phyloP scores from a whole-genome alignment of 2,113 vertebrate genomes.

The Orientallactaga bullata region DNA sequence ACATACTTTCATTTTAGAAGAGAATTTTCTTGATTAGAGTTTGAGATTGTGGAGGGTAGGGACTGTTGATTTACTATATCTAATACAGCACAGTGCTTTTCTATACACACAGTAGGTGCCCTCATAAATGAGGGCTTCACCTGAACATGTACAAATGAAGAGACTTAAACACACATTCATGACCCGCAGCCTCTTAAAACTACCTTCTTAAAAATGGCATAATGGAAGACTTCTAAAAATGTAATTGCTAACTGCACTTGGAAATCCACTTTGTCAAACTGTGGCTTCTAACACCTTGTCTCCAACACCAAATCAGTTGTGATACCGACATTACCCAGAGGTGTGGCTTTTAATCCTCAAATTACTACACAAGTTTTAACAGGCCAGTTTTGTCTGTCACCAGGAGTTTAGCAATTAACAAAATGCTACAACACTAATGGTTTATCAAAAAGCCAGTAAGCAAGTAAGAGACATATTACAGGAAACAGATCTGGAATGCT shows the following conservation, averaged over 20 bases:
- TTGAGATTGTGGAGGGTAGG: constrained; percentile 4
- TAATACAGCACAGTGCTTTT: background rate
- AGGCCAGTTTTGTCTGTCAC: constrained; percentile 89
- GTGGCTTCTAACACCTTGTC: constrained; percentile 80
- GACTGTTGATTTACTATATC: background rate
- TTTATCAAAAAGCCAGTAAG: constrained; percentile 85
- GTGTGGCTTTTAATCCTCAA: constrained; percentile 94
- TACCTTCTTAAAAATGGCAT: constrained; percentile 65
- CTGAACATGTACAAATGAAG: constrained; percentile 15
- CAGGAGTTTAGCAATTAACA: constrained; percentile 87
- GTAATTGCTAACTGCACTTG: constrained; percentile 80
- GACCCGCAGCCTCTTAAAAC: constrained; percentile 58
- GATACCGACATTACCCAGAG: constrained; percentile 90
- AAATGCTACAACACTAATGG: constrained; percentile 84
- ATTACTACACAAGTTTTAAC: constrained; percentile 94
- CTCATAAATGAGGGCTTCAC: constrained; percentile 31
- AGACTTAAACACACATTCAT: constrained; percentile 62
- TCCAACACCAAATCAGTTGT: constrained; percentile 84
- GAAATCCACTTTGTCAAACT: constrained; percentile 80
- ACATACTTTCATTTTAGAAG: background rate
- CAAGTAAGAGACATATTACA: constrained; percentile 72
- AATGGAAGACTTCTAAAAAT: constrained; percentile 80
- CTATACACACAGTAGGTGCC: background rate
- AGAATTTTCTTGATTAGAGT: constrained; percentile 38
- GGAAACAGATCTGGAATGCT: constrained; percentile 69